Conservation (phyloP, 2,113 vertebrate species). For the Chionis minor region DNA sequence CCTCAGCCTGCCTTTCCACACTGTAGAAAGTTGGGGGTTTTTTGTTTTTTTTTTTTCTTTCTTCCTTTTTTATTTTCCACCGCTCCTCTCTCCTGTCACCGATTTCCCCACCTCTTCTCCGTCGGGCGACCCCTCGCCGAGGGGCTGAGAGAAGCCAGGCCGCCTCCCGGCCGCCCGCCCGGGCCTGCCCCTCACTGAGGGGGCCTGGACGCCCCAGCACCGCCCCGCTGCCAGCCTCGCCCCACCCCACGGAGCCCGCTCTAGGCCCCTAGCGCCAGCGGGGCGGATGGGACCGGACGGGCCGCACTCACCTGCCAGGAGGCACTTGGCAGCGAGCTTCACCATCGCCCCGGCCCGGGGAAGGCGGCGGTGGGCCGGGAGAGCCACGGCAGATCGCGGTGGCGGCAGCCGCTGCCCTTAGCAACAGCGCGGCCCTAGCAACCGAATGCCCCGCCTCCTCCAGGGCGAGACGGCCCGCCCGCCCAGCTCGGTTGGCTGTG, state of each 20-base stretch:
- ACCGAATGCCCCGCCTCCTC: background rate
- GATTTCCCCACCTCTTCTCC: background rate
- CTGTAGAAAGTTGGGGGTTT: background rate
- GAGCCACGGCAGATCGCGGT: no score
- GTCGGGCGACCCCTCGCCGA: background rate
- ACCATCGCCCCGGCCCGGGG: constrained; percentile 56
- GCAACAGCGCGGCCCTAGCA: background rate
- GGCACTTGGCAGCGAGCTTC: constrained; percentile 79
- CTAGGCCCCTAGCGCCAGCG: background rate
- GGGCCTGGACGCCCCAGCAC: background rate
- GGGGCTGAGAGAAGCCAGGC: background rate
- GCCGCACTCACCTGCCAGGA: constrained; percentile 79
- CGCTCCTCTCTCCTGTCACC: background rate
- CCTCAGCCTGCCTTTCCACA: background rate
- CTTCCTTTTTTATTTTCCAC: no score
- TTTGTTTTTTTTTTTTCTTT: background rate
- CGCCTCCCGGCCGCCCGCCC: background rate
- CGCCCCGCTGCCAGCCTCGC: background rate
- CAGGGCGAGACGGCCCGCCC: accelerated
- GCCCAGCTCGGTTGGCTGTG: accelerated
- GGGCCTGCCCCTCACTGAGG: background rate
- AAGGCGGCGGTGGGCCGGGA: no score
- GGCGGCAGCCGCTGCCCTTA: background rate
- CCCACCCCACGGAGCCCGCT: background rate
- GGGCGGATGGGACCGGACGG: background rate